Evolutionary conservation across 2,113 vertebrate species (phyloP).

Genomic region (Synodontis membranacea): DNA sequence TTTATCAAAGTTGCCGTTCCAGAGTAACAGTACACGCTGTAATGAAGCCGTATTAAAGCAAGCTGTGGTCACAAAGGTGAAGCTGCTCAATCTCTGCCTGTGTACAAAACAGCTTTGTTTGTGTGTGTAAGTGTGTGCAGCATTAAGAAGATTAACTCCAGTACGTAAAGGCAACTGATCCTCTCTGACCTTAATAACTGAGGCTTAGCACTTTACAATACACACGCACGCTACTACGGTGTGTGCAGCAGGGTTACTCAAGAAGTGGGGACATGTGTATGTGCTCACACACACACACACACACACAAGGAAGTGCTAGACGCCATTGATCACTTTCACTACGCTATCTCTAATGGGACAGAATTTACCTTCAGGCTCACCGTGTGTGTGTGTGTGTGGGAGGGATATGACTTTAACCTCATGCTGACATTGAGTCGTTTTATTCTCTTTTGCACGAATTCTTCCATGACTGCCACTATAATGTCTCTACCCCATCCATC

Average conservation of each 20-base stretch:
- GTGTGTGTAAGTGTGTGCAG: constrained; percentile 31
- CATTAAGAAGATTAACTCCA: constrained; percentile 55
- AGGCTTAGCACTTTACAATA: constrained; percentile 61
- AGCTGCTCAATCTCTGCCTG: background rate
- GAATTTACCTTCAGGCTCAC: background rate
- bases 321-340: background rate
- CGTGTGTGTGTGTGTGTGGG: background rate
- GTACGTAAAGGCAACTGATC: constrained; percentile 61
- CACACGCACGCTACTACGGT: background rate
- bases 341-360: background rate
- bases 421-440: background rate
- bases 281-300: background rate
- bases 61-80: background rate
- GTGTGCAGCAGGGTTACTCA: background rate
- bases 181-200: constrained; percentile 73
- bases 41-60: constrained; percentile 13
- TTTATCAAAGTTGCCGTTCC: background rate
- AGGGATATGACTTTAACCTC: background rate
- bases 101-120: constrained; percentile 43
- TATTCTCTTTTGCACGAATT: background rate
- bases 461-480: background rate
- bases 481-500: background rate
- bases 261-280: background rate
- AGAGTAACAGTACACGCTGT: background rate
- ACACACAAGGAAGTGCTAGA: background rate